Evolutionary conservation across 1,140 invertebrate genomes (phyloP), one percentile per base, ranked within the genome.

Genomic region (Papilio helenus): DNA sequence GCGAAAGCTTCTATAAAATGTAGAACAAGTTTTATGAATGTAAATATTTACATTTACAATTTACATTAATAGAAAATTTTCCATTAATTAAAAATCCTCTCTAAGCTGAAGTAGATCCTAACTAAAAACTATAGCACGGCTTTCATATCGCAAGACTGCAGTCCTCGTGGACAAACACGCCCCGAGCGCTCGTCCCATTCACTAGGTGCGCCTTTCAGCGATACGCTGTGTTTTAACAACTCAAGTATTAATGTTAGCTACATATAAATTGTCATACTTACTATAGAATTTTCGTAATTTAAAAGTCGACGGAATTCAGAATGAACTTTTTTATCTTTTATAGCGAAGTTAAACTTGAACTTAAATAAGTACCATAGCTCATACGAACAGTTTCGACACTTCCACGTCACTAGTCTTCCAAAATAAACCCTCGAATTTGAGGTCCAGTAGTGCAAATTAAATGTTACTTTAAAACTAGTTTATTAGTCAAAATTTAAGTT

Each of bases 101-200:
- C 61, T 68, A 68, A 68, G 26, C 61, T 68, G 3, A 61, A 68
- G 58, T 61, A 23, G 12, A 26, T 23, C 58, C 58, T 65, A 58
- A 18, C 23, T 26, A 3, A 34, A 29, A 68, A 68, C 61, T 68
- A 34, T 68, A 68, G 61, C 26, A 49, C 9, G 44, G 42, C 20
- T 74, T 74, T 74, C 72, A 74, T 74, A 74, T 74, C 72, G 42
- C 72, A 51, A 74, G 72, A 74, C 72, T 74, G 42, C 72, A 74
- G 72, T 34, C 49, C 74, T 14, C 49, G 74, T 58, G 74, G 74
- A 76, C 74, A 76, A 76, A 76, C 29, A 51, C 14, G 74, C 51
- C 74, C 74, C 74, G 51, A 58, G 74, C 74, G 74, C 29, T 76
- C 72, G 26, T 16, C 16, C 74, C 18, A 76, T 76, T 76, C 74